Base-by-base conservation (phyloP, 1,140 invertebrate genomes). In the Drosophila jambulina region DNA sequence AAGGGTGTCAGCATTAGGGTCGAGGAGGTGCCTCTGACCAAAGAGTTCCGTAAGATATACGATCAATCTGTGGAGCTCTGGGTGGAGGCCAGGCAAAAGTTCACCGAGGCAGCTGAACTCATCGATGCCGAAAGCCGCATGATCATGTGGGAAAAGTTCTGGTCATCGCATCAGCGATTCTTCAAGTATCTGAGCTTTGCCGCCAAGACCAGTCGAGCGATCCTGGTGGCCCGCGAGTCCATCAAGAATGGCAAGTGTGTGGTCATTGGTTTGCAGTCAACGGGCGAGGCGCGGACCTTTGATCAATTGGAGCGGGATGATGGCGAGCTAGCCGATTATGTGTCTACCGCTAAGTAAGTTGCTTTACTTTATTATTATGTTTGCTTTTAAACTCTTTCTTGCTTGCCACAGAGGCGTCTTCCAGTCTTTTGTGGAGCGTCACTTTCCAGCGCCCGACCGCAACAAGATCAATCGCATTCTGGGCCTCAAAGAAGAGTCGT, bases 181-280 rank as follows among this genome's bases (percentile, higher is more conserved):
- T 99, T 99, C 94, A 99, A 99, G 92, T 99, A 99, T 93, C 94
- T 99, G 0, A 99, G 99, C 93, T 99, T 99, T 80, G 99, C 98
- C 1, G 96, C 98, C 8, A 99, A 99, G 93, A 96, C 99, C 21
- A 96, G 96, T 76, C 96, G 97, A 93, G 97, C 97, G 1, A 97
- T 98, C 3, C 93, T 95, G 29, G 95, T 96, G 10, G 96, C 97
- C 0, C 96, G 97, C 34, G 97, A 99, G 93, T 98, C 98, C 29
- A 96, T 99, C 3, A 98, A 98, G 93, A 97, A 97, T 93, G 98
- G 98, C 53, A 99, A 99, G 94, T 99, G 99, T 94, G 98, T 99
- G 38, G 99, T 99, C 9, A 99, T 99, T 91, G 99, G 99, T 77
- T 94, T 99, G 36, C 99, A 99, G 93, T 99, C 98, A 40, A 99